Evolutionary conservation across 2,797 vertebrate species (phyloP).

Genomic region (Uromys caudimaculatus): DNA sequence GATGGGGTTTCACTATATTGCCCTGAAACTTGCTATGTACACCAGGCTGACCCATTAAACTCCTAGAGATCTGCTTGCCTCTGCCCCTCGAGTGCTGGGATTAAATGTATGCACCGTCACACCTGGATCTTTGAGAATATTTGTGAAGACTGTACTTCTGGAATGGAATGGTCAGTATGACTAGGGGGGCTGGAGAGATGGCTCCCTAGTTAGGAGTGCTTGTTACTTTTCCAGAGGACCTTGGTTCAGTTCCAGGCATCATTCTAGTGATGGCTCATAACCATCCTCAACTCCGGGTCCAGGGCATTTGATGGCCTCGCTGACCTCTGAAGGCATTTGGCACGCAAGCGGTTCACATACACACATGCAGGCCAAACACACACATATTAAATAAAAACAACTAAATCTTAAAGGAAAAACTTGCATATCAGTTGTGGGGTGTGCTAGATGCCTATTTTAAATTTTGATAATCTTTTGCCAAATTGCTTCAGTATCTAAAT

Average conservation of each 20-base stretch:
- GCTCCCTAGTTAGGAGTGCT: neutral
- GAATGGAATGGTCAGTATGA: neutral
- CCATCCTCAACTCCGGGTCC: neutral
- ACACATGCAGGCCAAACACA: neutral
- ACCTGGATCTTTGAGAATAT: neutral
- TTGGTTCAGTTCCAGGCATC: neutral
- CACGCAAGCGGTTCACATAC: neutral
- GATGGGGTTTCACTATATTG: neutral
- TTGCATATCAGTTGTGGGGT: neutral
- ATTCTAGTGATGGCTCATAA: neutral
- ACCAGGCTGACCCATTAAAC: neutral
- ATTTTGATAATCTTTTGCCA: neutral
- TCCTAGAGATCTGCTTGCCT: neutral
- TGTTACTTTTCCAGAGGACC: neutral
- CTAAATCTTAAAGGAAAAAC: neutral
- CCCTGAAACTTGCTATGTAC: neutral
- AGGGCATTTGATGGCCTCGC: neutral
- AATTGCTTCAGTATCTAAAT: neutral
- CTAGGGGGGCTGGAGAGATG: neutral
- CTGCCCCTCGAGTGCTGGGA: neutral
- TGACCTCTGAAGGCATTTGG: neutral
- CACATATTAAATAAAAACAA: neutral
- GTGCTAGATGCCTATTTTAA: neutral
- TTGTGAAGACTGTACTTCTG: neutral
- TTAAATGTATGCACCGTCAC: neutral